Percentiles rank a stretch among this genome's conserved stretches.
These are phyloP conservation scores for Varanus komodoensis DNA, from an alignment of 2,113 vertebrate genomes.

Conservation along the genomic window DNA sequence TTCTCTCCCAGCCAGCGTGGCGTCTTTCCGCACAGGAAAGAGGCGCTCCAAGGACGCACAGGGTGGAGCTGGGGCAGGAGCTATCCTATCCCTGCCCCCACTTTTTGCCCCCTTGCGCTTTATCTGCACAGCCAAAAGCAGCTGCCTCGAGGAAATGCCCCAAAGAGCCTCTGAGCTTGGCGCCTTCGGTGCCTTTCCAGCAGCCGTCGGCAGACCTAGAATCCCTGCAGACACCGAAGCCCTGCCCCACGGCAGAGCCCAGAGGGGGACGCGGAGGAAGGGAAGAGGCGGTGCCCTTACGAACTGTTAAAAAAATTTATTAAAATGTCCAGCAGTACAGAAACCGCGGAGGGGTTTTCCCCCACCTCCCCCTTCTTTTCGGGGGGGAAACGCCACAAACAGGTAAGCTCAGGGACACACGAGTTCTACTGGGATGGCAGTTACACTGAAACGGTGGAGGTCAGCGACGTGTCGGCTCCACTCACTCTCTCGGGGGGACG, in stretches of 20 bases:
- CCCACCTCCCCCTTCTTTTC: slow-evolving; percentile 23
- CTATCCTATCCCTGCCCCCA: too few relatives aligned
- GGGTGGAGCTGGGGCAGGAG: too few relatives aligned
- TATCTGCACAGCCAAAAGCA: too few relatives aligned
- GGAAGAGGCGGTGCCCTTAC: background rate
- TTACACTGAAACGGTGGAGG: slow-evolving; percentile 62
- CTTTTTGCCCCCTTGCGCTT: too few relatives aligned
- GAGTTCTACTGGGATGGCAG: slow-evolving; percentile 54
- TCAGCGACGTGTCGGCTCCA: slow-evolving; percentile 28
- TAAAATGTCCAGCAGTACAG: slow-evolving; percentile 84
- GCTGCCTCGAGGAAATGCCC: too few relatives aligned
- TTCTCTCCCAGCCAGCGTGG: too few relatives aligned
- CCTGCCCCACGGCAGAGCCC: too few relatives aligned
- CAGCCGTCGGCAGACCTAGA: background rate
- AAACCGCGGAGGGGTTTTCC: slow-evolving; percentile 69
- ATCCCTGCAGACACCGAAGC: too few relatives aligned
- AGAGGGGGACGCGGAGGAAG: background rate
- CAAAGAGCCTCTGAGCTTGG: too few relatives aligned
- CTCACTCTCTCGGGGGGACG: background rate
- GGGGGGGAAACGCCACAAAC: slow-evolving; percentile 54
- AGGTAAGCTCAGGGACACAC: accelerated
- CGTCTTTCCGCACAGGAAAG: too few relatives aligned
- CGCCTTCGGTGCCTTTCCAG: too few relatives aligned
- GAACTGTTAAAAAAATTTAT: slow-evolving; percentile 85
- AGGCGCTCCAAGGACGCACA: too few relatives aligned